phyloP scores from a whole-genome alignment of 2,888 invertebrate genomes.

The Drosophila greeni region DNA sequence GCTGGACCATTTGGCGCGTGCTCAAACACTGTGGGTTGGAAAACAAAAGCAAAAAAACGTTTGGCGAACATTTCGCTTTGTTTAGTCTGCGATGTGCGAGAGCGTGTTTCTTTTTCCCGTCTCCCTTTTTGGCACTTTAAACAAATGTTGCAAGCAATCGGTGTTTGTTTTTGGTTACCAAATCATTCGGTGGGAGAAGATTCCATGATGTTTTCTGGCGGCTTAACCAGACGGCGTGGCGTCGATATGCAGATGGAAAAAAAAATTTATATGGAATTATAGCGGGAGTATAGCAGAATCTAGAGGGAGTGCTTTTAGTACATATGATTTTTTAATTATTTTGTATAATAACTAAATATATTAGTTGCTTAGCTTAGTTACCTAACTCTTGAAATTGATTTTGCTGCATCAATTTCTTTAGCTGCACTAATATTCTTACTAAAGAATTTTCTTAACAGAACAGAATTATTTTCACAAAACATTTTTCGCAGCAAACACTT shows the following conservation, averaged over 20 bases:
- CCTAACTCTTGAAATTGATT: not conserved
- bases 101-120: constrained; percentile 1
- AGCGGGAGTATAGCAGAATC: not conserved
- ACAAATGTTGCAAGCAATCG: constrained; percentile 50
- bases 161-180: constrained; percentile 20
- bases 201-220: constrained; percentile 37
- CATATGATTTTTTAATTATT: not conserved
- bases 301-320: too few species aligned
- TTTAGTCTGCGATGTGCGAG: constrained; percentile 55
- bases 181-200: constrained; percentile 17
- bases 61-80: constrained; percentile 49
- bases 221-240: constrained; percentile 40
- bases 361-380: too few species aligned
- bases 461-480: not conserved
- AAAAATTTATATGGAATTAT: not conserved
- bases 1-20: constrained; percentile 56
- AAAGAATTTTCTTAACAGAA: not conserved
- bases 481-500: not conserved
- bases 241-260: constrained; percentile 32
- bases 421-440: not conserved
- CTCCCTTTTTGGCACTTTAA: constrained; percentile 35
- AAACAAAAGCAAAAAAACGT: constrained; percentile 18
- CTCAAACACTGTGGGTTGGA: constrained; percentile 34
- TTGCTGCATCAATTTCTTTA: not conserved
- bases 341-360: not conserved